A percentile compares a stretch with the other conserved stretches of the same genome.
Evolutionary conservation across 2,888 invertebrate genomes (phyloP).

Genomic region (Drosophila nr. perissopoda): DNA sequence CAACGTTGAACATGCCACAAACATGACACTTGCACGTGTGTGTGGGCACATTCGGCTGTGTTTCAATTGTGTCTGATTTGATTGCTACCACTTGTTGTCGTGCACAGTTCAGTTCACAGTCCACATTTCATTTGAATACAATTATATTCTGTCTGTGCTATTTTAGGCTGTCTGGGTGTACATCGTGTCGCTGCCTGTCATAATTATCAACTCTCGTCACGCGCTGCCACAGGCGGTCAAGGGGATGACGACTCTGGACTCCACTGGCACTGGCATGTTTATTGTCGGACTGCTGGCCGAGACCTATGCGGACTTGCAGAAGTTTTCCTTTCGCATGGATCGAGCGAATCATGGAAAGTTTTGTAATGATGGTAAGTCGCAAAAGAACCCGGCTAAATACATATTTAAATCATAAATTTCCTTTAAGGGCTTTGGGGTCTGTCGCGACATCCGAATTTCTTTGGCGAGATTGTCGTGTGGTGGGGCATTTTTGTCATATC

Average conservation of each 20-base stretch:
- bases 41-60: constrained; percentile 17
- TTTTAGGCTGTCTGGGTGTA: constrained; percentile 95
- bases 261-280: constrained; percentile 93
- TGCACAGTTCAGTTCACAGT: constrained; percentile 16
- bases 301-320: constrained; percentile 96
- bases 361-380: constrained; percentile 92
- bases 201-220: constrained; percentile 94
- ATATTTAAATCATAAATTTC: background rate
- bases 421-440: constrained; percentile 91
- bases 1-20: constrained; percentile 7
- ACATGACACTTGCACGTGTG: constrained; percentile 1
- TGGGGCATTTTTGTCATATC: constrained; percentile 97
- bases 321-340: constrained; percentile 95
- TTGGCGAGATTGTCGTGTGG: constrained; percentile 97
- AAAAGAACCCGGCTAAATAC: background rate
- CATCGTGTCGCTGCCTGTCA: constrained; percentile 95
- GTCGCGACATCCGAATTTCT: constrained; percentile 97
- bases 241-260: constrained; percentile 94
- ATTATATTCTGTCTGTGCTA: background rate
- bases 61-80: constrained; percentile 49
- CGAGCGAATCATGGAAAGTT: constrained; percentile 95
- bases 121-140: constrained; percentile 9
- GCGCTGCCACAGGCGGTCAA: constrained; percentile 90
- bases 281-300: constrained; percentile 94
- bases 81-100: constrained; percentile 61